Conservation (phyloP, 2,888 invertebrate species). For the Drosophila peninsularis region DNA sequence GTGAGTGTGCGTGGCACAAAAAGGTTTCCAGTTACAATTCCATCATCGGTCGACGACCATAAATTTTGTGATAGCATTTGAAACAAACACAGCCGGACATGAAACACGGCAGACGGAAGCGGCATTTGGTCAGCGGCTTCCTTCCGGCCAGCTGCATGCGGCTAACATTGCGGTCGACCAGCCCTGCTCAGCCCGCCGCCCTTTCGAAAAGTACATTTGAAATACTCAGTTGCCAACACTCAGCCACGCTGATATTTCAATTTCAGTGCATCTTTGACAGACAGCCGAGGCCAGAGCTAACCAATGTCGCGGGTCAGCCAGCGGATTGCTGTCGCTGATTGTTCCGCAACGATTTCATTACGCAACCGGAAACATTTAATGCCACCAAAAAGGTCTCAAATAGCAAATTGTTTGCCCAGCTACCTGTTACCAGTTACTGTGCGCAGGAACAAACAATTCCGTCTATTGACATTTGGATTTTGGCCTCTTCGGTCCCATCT, state of each 20-base stretch:
- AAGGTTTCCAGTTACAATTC: conserved; percentile 47
- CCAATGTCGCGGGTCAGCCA: conserved; percentile 26
- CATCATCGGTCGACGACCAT: conserved; percentile 31
- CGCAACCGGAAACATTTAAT: conserved; percentile 36
- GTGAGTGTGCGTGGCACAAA: conserved; percentile 48
- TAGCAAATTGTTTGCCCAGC: background rate
- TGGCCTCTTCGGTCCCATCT: background rate
- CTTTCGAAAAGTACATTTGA: conserved; percentile 46
- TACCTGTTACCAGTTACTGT: conserved; percentile 1
- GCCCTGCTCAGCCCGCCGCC: background rate
- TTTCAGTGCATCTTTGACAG: conserved; percentile 51
- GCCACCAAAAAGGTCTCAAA: conserved; percentile 9
- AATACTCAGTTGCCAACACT: conserved; percentile 45
- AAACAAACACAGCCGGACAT: conserved; percentile 48
- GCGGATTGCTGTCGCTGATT: conserved; percentile 30
- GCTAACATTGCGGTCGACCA: conserved; percentile 66
- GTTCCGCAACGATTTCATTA: conserved; percentile 43
- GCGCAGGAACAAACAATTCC: conserved; percentile 1
- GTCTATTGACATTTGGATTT: background rate
- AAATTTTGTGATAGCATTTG: conserved; percentile 47
- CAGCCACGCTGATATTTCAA: conserved; percentile 49
- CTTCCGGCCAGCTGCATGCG: conserved; percentile 72
- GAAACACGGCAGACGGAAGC: conserved; percentile 61
- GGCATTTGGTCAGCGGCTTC: conserved; percentile 67
- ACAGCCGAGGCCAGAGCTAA: conserved; percentile 15